These are phyloP conservation scores for Sebastiscus albofasciatus DNA, from an alignment of 2,797 vertebrate species.

Conservation along the genomic window DNA sequence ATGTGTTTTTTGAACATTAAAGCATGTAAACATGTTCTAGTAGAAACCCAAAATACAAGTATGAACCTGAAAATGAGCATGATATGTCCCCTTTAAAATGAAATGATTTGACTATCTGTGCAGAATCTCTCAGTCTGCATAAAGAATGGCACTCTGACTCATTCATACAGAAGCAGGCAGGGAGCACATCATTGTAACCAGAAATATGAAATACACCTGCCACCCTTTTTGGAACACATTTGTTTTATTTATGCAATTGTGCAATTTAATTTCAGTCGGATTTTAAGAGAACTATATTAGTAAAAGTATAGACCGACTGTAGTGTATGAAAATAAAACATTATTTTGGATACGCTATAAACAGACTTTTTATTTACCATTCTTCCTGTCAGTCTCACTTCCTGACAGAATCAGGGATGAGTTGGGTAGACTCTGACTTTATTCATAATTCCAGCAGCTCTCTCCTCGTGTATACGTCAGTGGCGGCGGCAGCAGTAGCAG, in stretches of 20 bases:
- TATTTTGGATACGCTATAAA: not conserved
- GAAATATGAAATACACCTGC: not conserved
- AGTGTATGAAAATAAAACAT: not conserved
- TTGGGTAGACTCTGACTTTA: constrained; percentile 27
- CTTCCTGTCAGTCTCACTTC: constrained; percentile 21
- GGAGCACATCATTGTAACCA: not conserved
- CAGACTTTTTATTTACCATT: not conserved
- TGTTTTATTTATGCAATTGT: not conserved
- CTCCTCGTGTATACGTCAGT: constrained; percentile 29
- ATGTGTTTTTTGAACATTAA: not conserved
- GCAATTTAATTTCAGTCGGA: not conserved
- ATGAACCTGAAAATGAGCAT: not conserved
- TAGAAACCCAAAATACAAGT: not conserved
- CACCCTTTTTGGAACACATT: not conserved
- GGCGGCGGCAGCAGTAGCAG: constrained; percentile 27
- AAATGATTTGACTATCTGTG: not conserved
- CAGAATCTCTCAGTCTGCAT: not conserved
- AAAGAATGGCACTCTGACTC: not conserved
- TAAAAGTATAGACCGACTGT: not conserved
- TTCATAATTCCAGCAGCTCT: constrained; percentile 55
- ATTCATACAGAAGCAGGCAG: not conserved
- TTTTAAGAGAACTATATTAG: not conserved
- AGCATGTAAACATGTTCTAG: not conserved
- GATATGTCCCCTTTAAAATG: not conserved
- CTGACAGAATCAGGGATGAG: constrained; percentile 19